Percentiles rank a stretch among this genome's conserved stretches.
phyloP scores from a whole-genome alignment of 2,888 invertebrate genomes.

The Andrena chrysosceles region DNA sequence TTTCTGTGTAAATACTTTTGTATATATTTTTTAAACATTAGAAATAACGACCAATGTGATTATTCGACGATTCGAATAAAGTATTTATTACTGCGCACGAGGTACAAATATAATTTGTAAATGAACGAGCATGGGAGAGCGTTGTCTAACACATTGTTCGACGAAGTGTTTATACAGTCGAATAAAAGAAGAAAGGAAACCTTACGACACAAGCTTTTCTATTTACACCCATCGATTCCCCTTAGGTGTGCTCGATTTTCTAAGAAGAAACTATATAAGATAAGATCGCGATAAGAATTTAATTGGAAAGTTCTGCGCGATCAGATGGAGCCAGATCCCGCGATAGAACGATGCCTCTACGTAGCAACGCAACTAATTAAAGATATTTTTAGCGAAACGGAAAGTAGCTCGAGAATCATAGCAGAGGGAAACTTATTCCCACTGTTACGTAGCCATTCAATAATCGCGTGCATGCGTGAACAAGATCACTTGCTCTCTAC shows the following conservation, averaged over 20 bases:
- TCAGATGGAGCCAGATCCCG: not conserved
- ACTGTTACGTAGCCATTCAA: slow-evolving; percentile 9
- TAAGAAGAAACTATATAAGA: not conserved
- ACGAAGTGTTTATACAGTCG: slow-evolving; percentile 20
- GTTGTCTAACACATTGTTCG: slow-evolving; percentile 24
- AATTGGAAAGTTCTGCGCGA: not conserved
- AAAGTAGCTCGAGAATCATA: slow-evolving; percentile 8
- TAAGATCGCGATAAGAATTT: not conserved
- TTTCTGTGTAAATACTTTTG: slow-evolving; percentile 80
- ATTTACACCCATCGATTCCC: not conserved
- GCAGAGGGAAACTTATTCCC: not conserved
- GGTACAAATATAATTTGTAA: slow-evolving; percentile 30
- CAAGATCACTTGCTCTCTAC: not conserved
- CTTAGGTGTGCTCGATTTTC: not conserved
- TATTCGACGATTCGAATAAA: slow-evolving; percentile 72
- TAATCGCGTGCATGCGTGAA: slow-evolving; percentile 30
- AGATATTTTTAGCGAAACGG: slow-evolving; percentile 30
- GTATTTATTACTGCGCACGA: slow-evolving; percentile 71
- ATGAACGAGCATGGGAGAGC: slow-evolving; percentile 7
- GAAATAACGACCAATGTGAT: slow-evolving; percentile 71
- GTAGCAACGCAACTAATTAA: slow-evolving; percentile 22
- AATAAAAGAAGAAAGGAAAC: slow-evolving; percentile 31
- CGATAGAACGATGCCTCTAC: not conserved
- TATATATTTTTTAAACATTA: slow-evolving; percentile 75
- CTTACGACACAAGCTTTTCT: not conserved